Evolutionary conservation across 1,140 invertebrate genomes (phyloP), one percentile per base, ranked within the genome.

Genomic region (Temnothorax longispinosus): DNA sequence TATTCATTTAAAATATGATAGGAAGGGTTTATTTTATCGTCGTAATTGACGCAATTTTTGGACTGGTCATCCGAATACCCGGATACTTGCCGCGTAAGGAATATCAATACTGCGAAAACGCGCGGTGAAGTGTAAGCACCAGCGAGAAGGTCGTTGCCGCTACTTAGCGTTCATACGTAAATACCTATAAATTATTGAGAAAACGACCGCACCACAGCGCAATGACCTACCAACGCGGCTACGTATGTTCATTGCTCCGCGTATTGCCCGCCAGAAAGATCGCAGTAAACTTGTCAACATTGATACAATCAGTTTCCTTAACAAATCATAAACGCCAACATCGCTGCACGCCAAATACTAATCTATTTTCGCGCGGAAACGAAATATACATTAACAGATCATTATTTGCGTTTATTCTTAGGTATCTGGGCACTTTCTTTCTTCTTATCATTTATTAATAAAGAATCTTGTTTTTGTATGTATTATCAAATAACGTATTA

Each of bases 121-220:
- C 52, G 21, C 21, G 52, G 35, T 13, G 13, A 64, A 15, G n/a
- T 64, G 56, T 13, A 44, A 76, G 18, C 13, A 47, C 47, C n/a
- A 32, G 2, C 52, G 27, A 56, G 35, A 75, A 3, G 54, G 18
- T 67, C 11, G 32, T 1, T 47, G 32, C 3, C n/a, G 44, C n/a
- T 65, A 52, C 44, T 67, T 80, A 80, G n/a, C 44, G 3, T 80
- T 75, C 60, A 65, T 64, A 64, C 71, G 60, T 62, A 88, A 88
- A 84, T 75, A 69, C 10, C 18, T 50, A 65, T 77, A 56, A 50
- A 71, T 88, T 78, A 69, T 13, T 32, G 47, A 41, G 27, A 27
- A 47, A 81, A 72, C 15, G 38, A 0, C 21, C 6, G 67, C 27
- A 80, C 13, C 13, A n/a, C 18, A 18, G 35, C 52, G 65, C 67